phyloP scores from a whole-genome alignment of 2,797 vertebrate genomes.

The Percopsis omiscomaycus region DNA sequence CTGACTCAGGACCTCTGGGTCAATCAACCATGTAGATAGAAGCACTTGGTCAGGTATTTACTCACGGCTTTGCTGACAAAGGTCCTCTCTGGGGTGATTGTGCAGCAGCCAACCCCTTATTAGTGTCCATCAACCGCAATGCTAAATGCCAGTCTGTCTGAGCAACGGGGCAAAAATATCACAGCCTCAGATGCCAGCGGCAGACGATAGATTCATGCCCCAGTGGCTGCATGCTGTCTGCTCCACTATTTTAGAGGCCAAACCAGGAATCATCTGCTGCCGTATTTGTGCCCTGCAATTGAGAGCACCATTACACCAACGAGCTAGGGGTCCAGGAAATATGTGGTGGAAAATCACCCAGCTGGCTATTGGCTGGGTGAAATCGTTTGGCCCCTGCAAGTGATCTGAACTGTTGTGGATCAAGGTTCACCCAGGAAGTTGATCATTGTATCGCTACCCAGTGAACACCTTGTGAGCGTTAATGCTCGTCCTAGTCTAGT shows the following conservation, averaged over 20 bases:
- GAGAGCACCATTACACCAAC: conserved; percentile 33
- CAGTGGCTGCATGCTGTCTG: conserved; percentile 39
- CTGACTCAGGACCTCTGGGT: conserved; percentile 26
- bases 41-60: conserved; percentile 47
- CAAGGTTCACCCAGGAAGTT: conserved; percentile 1
- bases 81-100: conserved; percentile 55
- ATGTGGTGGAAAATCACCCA: conserved; percentile 26
- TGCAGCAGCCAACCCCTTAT: conserved; percentile 56
- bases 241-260: conserved; percentile 45
- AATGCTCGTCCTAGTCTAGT: too few species aligned
- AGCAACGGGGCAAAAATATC: conserved; percentile 57
- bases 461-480: too few species aligned
- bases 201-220: conserved; percentile 37
- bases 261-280: conserved; percentile 24
- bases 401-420: conserved; percentile 10
- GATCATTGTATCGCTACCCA: conserved; percentile 4
- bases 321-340: conserved; percentile 18
- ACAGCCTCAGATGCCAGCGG: conserved; percentile 40
- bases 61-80: conserved; percentile 56
- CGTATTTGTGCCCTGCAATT: conserved; percentile 40
- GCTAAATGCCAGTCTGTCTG: conserved; percentile 66
- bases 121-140: conserved; percentile 66
- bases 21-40: conserved; percentile 47
- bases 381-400: conserved; percentile 9
- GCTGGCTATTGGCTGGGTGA: conserved; percentile 19